Percentiles rank a stretch among this genome's conserved stretches.
Evolutionary conservation across 2,888 invertebrate genomes (phyloP).

Genomic region (Meteorus colon): DNA sequence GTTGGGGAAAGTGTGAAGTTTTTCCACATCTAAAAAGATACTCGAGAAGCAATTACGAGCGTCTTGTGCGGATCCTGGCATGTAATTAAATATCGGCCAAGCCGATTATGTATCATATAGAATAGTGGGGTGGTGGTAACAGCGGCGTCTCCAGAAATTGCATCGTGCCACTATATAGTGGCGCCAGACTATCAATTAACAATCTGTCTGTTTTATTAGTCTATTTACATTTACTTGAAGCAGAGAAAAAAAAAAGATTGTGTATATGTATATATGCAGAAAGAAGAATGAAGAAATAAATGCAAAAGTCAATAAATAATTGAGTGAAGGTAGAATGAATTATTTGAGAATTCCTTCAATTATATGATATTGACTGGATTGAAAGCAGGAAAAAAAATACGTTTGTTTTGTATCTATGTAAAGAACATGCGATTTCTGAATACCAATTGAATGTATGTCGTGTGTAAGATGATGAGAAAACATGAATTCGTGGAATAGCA

Average conservation of each 20-base stretch:
- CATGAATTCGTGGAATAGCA: slow-evolving; percentile 14
- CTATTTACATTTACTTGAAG: background rate
- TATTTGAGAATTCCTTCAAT: background rate
- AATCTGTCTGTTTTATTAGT: slow-evolving; percentile 14
- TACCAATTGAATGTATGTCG: slow-evolving; percentile 7
- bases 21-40: slow-evolving; percentile 35
- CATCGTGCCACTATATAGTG: slow-evolving; percentile 39
- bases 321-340: background rate
- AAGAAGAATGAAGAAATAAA: slow-evolving; percentile 34
- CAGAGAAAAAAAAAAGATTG: background rate
- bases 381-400: background rate
- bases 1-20: slow-evolving; percentile 23
- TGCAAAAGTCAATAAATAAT: background rate
- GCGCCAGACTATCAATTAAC: slow-evolving; percentile 53
- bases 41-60: slow-evolving; percentile 42
- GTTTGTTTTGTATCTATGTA: background rate
- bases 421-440: slow-evolving; percentile 18
- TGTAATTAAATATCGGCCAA: slow-evolving; percentile 50
- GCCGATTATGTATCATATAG: slow-evolving; percentile 42
- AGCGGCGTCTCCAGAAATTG: slow-evolving; percentile 46
- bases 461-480: slow-evolving; percentile 1
- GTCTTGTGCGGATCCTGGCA: slow-evolving; percentile 14
- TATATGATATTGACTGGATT: background rate
- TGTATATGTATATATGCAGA: background rate
- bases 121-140: slow-evolving; percentile 19